Conservation (phyloP, 1,140 invertebrate species). For the Dreissena rostriformis region DNA sequence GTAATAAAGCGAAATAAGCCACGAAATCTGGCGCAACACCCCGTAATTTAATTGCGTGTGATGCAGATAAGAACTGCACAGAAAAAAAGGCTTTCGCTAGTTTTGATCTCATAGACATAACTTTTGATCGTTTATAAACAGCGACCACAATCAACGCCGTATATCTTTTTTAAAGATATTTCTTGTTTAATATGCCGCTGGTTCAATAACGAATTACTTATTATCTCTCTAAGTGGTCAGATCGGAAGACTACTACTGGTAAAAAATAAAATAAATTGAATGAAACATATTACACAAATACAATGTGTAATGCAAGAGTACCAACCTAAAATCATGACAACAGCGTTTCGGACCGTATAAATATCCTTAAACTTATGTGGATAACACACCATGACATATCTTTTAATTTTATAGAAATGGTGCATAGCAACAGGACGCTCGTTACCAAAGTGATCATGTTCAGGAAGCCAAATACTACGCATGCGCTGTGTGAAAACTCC, state of each 20-base stretch:
- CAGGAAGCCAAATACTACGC: slow-evolving; percentile 51
- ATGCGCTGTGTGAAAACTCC: slow-evolving; percentile 32
- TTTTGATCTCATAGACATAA: too few species aligned
- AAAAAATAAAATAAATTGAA: background rate
- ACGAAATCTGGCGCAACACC: too few species aligned
- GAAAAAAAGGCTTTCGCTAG: too few species aligned
- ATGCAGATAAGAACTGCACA: too few species aligned
- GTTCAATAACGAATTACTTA: too few species aligned
- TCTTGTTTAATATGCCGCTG: too few species aligned
- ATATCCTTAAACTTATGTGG: slow-evolving; percentile 41
- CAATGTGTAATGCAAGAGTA: background rate
- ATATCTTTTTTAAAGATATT: too few species aligned
- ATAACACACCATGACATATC: slow-evolving; percentile 56
- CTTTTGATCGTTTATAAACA: too few species aligned
- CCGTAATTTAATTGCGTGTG: too few species aligned
- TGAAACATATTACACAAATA: background rate
- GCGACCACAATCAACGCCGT: too few species aligned
- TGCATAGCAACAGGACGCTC: slow-evolving; percentile 59
- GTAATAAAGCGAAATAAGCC: too few species aligned
- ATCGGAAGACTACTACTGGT: background rate
- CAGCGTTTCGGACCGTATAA: slow-evolving; percentile 45
- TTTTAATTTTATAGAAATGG: slow-evolving; percentile 60
- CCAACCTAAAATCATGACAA: slow-evolving; percentile 51
- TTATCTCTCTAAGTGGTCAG: too few species aligned
- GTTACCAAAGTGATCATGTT: slow-evolving; percentile 60